Evolutionary conservation across 2,888 invertebrate species (phyloP), one percentile per base, ranked within the genome.

Genomic region (Frankliniella intonsa): DNA sequence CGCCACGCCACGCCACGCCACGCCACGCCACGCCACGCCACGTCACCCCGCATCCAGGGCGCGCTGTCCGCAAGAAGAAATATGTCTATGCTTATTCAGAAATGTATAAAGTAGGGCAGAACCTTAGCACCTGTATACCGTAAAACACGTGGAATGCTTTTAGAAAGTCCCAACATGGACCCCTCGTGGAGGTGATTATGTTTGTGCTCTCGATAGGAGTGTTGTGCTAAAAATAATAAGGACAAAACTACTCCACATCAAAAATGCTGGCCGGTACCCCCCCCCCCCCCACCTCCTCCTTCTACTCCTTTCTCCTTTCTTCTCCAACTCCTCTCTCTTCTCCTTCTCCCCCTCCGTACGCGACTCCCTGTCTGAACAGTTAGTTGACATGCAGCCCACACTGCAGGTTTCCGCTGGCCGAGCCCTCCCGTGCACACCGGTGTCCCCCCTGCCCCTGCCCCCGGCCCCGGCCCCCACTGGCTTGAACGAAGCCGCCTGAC

Each of bases 221-320:
- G 69, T 81, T 82, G 81, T 76, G 81, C 80, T 82, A 82, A 65
- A 84, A 81, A 82, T 82, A 81, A 82, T 49, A 80, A 38, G 3
- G 49, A 80, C 27, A 38, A 80, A 80, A 38, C 27, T 38, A 9
- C 3, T 9, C 80, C 9, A 65, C 38, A 38, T 62, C 50, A 1
- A 62, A 62, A 62, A 55, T 50, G 81, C 65, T 38, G 62, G 62
- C 69, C 62, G 25, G 25, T 10, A 1, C 86, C 86, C 84, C 82
- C 83, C 85, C 83, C 83, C 22, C 79, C 82, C 38, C 81, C 27
- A 38, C 82, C 25, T 27, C 25, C 81, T 79, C 80, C 80, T 80
- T 3, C n/a, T n/a, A 12, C 38, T 22, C 14, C 80, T 14, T 62
- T 81, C 82, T 80, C 82, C 81, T 83, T 81, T 81, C 80, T 80